Evolutionary conservation across 2,797 vertebrate species (phyloP).

Genomic region (Aulostomus chinensis): DNA sequence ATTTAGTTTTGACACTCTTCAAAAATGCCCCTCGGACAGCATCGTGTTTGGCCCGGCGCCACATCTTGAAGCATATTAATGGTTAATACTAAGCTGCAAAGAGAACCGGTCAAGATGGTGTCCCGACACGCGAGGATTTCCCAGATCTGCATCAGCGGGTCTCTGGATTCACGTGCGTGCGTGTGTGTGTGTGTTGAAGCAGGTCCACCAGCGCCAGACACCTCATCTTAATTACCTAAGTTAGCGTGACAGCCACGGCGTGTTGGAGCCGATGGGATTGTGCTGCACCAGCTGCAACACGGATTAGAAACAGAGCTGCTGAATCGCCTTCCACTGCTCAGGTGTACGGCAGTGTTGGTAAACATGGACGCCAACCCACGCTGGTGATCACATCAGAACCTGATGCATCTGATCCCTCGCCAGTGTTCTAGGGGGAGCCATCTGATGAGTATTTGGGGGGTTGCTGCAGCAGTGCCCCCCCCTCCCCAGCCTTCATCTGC

Average conservation of each 20-base stretch:
- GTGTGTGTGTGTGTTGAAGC: slow-evolving; percentile 13
- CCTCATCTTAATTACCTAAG: slow-evolving; percentile 6
- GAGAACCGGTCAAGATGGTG: no score
- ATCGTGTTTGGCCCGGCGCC: no score
- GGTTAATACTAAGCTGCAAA: no score
- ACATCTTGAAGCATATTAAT: no score
- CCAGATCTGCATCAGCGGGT: no score
- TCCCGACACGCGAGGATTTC: no score
- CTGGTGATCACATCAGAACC: slow-evolving; percentile 25
- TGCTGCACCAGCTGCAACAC: neutral
- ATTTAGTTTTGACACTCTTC: no score
- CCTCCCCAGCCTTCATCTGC: slow-evolving; percentile 42
- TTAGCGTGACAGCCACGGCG: slow-evolving; percentile 23
- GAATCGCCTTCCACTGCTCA: slow-evolving; percentile 1
- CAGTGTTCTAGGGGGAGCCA: no score
- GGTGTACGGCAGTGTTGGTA: neutral
- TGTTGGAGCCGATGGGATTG: slow-evolving; percentile 14
- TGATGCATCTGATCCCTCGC: no score
- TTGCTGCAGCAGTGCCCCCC: slow-evolving; percentile 25
- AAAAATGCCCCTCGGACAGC: no score
- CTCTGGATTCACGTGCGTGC: no score
- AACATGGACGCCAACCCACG: neutral
- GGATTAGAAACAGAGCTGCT: slow-evolving; percentile 13
- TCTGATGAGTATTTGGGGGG: slow-evolving; percentile 15
- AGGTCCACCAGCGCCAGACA: neutral